Base-by-base conservation (phyloP, 2,797 vertebrate genomes). In the Diplodus puntazzo region DNA sequence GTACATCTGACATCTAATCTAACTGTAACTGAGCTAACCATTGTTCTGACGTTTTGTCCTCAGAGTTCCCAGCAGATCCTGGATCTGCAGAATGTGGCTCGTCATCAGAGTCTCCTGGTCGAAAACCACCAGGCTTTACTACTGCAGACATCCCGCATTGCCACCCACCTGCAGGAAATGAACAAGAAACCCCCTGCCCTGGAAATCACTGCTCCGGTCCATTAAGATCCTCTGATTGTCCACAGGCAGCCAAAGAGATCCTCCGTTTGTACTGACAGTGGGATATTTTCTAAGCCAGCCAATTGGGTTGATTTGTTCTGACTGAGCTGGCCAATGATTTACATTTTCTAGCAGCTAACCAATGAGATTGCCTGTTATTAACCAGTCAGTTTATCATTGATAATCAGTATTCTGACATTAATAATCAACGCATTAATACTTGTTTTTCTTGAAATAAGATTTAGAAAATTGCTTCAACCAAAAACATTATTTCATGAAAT, bases 71-170 rank as follows among this genome's bases (percentile, higher is more conserved):
- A 92, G 81, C 91, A 92, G 77, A 83, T 94, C 52, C 72, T 45
- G 52, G 78, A 93, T 9, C 76, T 94, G 21, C 89, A 93, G 82
- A 94, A 81, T 13, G 13, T 94, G 80, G 91, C 91, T 21, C 89
- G 92, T 11, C 93, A 94, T 23, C 95, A 94, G 90, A 92, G 89
- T 66, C 90, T 95, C 3, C 82, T 95, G 39, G 89, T 95, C 23
- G 94, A 95, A 78, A 95, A 94, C 82, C 92, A 95, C 21, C 94
- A 95, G 87, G 94, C 95, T 1, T 74, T 95, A n/a, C 88, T 95
- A 52, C 90, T 94, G 75, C 95, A 95, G 81, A 89, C 87, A 0
- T 95, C 94, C 0, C 91, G 93, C 12, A 94, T 95, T 0, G 63
- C 85, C 59, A 84, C 82, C 30, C 49, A 80, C 3, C 75, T 93